Evolutionary conservation across 2,888 invertebrate genomes (phyloP).

Genomic region (Aphelenchoides bicaudatus): DNA sequence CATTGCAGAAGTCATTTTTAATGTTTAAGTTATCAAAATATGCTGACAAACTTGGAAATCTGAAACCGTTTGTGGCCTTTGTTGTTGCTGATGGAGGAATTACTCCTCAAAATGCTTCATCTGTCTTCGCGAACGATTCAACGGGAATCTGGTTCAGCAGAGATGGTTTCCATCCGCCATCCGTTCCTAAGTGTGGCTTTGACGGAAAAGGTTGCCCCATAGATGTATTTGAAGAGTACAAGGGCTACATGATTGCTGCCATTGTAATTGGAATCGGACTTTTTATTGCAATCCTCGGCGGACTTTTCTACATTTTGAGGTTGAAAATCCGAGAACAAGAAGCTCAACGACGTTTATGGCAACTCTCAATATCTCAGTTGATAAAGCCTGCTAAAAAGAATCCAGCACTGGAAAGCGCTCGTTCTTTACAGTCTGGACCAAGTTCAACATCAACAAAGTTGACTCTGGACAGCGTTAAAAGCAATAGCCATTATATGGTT

Average conservation of each 20-base stretch:
- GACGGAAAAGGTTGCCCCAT: conserved; percentile 35
- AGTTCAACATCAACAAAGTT: conserved; percentile 34
- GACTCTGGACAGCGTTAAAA: conserved; percentile 29
- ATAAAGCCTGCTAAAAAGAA: conserved; percentile 17
- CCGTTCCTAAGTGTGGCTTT: conserved; percentile 30
- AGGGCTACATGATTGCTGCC: conserved; percentile 27
- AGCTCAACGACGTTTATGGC: conserved; percentile 32
- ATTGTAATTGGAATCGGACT: conserved; percentile 18
- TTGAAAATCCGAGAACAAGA: conserved; percentile 29
- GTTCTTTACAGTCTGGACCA: conserved; percentile 31
- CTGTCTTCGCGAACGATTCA: background rate
- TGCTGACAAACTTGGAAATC: background rate
- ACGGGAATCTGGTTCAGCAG: conserved; percentile 26
- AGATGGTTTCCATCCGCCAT: conserved; percentile 27
- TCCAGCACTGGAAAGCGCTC: conserved; percentile 27
- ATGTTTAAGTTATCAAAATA: conserved; percentile 5
- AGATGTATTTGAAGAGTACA: conserved; percentile 30
- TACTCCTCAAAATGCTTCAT: background rate
- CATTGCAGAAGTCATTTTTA: too few relatives aligned
- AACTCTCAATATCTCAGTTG: conserved; percentile 24
- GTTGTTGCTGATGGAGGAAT: conserved; percentile 13
- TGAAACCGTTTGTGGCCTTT: conserved; percentile 13
- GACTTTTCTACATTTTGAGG: conserved; percentile 21
- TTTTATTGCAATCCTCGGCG: conserved; percentile 18
- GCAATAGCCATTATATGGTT: conserved; percentile 21